Conservation (phyloP, 2,888 invertebrate genomes). For the Meghimatium bilineatum region DNA sequence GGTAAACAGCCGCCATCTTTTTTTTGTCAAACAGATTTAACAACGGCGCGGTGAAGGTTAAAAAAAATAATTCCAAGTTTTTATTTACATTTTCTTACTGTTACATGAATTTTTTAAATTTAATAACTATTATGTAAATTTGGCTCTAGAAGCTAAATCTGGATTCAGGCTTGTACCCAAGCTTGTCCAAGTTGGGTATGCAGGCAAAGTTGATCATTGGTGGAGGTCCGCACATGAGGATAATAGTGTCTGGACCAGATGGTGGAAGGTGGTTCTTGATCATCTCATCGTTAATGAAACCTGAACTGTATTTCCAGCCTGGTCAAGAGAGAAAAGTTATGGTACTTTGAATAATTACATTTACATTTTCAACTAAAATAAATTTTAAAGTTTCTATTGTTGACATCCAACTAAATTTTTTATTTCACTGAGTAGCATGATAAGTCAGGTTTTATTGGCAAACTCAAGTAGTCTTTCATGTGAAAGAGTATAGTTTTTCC, state of each 20-base stretch:
- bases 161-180: conserved; percentile 86
- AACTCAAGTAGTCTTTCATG: no score
- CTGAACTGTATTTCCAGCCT: conserved; percentile 94
- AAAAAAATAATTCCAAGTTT: no score
- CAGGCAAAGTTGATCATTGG: conserved; percentile 78
- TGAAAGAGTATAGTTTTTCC: no score
- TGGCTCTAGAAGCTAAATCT: conserved; percentile 86
- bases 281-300: conserved; percentile 94
- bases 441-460: no score
- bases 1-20: no score
- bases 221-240: conserved; percentile 90
- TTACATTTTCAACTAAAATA: neutral
- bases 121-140: neutral
- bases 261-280: conserved; percentile 89
- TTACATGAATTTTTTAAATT: no score
- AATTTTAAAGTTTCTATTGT: no score
- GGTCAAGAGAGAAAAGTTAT: conserved; percentile 29
- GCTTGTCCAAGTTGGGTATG: conserved; percentile 96
- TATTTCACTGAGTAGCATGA: no score
- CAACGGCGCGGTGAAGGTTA: no score
- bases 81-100: no score
- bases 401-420: no score
- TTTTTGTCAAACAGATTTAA: no score
- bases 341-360: neutral
- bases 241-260: conserved; percentile 85